A percentile compares a stretch with the other conserved stretches of the same genome.
Conservation (phyloP, 2,888 invertebrate species). For the Venustoraphidia nigricollis region DNA sequence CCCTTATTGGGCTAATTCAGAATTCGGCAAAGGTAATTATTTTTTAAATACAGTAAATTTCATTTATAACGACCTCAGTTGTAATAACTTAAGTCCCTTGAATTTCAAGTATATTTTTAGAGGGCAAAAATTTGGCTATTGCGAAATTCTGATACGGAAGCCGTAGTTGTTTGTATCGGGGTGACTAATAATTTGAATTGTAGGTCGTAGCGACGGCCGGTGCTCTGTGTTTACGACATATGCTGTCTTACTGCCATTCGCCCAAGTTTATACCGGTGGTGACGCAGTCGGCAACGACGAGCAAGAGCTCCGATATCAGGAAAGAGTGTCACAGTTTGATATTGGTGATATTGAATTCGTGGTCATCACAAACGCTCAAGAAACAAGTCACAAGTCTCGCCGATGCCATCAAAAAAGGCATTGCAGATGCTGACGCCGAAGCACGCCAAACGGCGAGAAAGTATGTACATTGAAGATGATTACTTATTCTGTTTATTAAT, state of each 20-base stretch:
- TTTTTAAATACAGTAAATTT: too few relatives aligned
- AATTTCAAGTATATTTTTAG: too few relatives aligned
- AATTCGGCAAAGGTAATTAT: conserved; percentile 80
- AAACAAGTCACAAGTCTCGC: conserved; percentile 60
- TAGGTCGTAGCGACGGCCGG: conserved; percentile 83
- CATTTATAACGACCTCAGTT: too few relatives aligned
- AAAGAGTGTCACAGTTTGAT: conserved; percentile 66
- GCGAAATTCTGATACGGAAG: not conserved
- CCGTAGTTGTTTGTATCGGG: not conserved
- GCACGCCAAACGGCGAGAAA: conserved; percentile 70
- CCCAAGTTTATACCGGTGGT: conserved; percentile 68
- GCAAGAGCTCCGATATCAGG: conserved; percentile 88
- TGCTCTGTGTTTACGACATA: conserved; percentile 70
- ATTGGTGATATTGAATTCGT: conserved; percentile 65
- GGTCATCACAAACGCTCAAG: conserved; percentile 75
- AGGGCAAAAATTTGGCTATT: too few relatives aligned
- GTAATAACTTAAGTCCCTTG: too few relatives aligned
- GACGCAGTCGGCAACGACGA: conserved; percentile 52
- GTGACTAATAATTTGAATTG: conserved; percentile 12
- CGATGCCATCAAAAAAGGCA: conserved; percentile 73
- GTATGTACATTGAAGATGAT: conserved; percentile 30
- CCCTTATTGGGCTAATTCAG: conserved; percentile 78
- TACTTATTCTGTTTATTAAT: not conserved
- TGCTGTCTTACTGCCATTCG: conserved; percentile 70
- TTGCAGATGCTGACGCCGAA: conserved; percentile 85